A percentile compares a stretch with the other conserved stretches of the same genome.
Conservation (phyloP, 2,888 invertebrate genomes). For the Chouioia cunea region DNA sequence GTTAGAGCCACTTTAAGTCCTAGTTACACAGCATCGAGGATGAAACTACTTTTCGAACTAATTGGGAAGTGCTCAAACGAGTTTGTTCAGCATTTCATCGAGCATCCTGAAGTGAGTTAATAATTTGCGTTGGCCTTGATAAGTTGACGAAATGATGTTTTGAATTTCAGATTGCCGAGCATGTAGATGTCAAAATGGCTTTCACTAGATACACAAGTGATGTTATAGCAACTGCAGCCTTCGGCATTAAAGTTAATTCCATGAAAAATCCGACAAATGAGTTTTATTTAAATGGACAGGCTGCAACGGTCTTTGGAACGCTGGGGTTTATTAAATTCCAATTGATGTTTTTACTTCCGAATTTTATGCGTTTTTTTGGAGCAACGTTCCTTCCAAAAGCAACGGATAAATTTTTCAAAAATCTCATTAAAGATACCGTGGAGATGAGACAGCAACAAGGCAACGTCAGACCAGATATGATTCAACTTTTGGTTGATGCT, state of each 20-base stretch:
- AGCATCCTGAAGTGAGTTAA: slow-evolving; percentile 51
- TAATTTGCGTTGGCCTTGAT: background rate
- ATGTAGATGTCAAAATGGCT: slow-evolving; percentile 69
- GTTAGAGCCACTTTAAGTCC: slow-evolving; percentile 59
- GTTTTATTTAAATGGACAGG: slow-evolving; percentile 35
- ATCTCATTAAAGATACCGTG: slow-evolving; percentile 65
- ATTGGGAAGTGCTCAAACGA: slow-evolving; percentile 55
- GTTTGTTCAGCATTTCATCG: slow-evolving; percentile 54
- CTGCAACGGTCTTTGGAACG: background rate
- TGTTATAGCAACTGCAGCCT: slow-evolving; percentile 73
- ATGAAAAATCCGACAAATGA: slow-evolving; percentile 66
- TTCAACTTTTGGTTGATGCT: slow-evolving; percentile 72
- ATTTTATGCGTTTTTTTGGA: slow-evolving; percentile 43
- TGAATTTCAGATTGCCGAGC: slow-evolving; percentile 39
- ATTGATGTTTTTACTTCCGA: slow-evolving; percentile 32
- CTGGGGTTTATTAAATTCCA: slow-evolving; percentile 40
- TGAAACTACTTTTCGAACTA: slow-evolving; percentile 58
- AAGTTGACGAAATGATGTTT: background rate
- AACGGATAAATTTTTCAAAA: slow-evolving; percentile 48
- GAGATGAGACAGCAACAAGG: slow-evolving; percentile 68
- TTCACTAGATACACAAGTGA: slow-evolving; percentile 73
- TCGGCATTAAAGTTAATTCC: slow-evolving; percentile 73
- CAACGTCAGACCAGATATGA: slow-evolving; percentile 73
- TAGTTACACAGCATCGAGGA: slow-evolving; percentile 59
- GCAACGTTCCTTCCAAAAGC: slow-evolving; percentile 39